Percentiles rank a stretch among this genome's conserved stretches.
phyloP scores from a whole-genome alignment of 2,888 invertebrate species.

The Ichneumon xanthorius region DNA sequence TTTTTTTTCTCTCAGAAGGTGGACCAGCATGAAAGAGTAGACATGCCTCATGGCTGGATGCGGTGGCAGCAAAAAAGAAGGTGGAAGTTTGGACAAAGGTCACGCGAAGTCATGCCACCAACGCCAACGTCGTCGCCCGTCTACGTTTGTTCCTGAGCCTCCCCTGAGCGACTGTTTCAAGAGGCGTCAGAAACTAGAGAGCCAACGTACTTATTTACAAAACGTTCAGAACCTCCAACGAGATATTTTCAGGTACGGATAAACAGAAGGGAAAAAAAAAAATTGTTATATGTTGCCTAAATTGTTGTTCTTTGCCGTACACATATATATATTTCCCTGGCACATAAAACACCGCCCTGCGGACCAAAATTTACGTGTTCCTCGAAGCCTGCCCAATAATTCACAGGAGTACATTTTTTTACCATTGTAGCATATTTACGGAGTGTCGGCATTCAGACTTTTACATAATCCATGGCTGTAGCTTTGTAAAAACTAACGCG shows the following conservation, averaged over 20 bases:
- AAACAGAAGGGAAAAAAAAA: background rate
- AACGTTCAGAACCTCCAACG: conserved; percentile 76
- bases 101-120: conserved; percentile 75
- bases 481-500: conserved; percentile 87
- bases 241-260: conserved; percentile 78
- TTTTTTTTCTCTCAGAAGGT: conserved; percentile 73
- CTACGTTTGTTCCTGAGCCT: conserved; percentile 70
- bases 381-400: background rate
- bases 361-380: background rate
- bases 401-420: background rate
- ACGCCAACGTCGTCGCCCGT: conserved; percentile 72
- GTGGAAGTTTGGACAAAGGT: conserved; percentile 81
- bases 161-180: conserved; percentile 76
- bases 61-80: conserved; percentile 78
- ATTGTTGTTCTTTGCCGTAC: background rate
- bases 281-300: background rate
- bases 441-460: conserved; percentile 88
- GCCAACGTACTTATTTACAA: conserved; percentile 72
- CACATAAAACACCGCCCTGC: background rate
- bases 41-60: conserved; percentile 84
- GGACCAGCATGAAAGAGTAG: conserved; percentile 80
- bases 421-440: conserved; percentile 87
- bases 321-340: conserved; percentile 35
- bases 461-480: conserved; percentile 87
- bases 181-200: conserved; percentile 74